These are phyloP conservation scores for Moxostoma hubbsi DNA, from an alignment of 2,797 vertebrate species.

Conservation along the genomic window DNA sequence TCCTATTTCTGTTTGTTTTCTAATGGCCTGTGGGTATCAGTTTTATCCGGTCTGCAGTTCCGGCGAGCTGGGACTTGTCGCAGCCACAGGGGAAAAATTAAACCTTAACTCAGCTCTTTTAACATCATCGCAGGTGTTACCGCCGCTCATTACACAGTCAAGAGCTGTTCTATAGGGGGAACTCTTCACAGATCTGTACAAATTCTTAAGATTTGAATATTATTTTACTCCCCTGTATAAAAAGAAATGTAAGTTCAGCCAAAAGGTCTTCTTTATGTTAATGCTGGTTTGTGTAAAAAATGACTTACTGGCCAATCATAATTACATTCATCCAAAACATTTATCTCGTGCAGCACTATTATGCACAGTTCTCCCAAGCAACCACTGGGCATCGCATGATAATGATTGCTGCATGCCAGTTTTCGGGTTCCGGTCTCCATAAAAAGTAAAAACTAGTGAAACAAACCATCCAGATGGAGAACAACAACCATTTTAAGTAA, in stretches of 20 bases:
- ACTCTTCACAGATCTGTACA: not conserved
- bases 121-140: conserved; percentile 42
- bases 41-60: conserved; percentile 43
- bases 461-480: too few relatives aligned
- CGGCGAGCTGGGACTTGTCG: conserved; percentile 37
- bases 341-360: too few relatives aligned
- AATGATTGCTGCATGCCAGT: too few relatives aligned
- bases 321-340: too few relatives aligned
- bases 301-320: too few relatives aligned
- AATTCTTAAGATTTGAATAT: not conserved
- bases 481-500: too few relatives aligned
- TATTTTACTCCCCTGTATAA: not conserved
- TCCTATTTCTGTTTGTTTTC: conserved; percentile 49
- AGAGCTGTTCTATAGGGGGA: not conserved
- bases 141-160: conserved; percentile 8
- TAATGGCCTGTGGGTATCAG: conserved; percentile 40
- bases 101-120: conserved; percentile 49
- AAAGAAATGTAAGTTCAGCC: not conserved
- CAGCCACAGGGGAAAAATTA: conserved; percentile 26
- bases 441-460: too few relatives aligned
- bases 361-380: too few relatives aligned
- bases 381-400: too few relatives aligned
- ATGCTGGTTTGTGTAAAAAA: not conserved
- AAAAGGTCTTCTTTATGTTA: too few relatives aligned
- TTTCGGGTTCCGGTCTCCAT: too few relatives aligned